Evolutionary conservation across 2,888 invertebrate species (phyloP), one percentile per base, ranked within the genome.

Genomic region (Eupithecia dodoneata): DNA sequence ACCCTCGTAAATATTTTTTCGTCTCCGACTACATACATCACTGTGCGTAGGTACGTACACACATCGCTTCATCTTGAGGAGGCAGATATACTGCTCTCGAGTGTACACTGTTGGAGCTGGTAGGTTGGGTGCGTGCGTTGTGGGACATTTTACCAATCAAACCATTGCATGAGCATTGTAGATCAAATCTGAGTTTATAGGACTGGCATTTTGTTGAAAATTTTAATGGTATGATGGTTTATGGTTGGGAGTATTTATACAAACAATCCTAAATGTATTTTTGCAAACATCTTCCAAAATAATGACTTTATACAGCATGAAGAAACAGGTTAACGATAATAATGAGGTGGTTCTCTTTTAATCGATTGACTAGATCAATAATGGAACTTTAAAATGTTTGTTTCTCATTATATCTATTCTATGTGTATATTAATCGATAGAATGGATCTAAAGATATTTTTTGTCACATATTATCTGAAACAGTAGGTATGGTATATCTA

Each of bases 1-100:
- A 63, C 70, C 70, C 55, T 76, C 78, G 73, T 76, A 76, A 78
- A 74, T 76, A 76, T 76, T 72, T 72, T 75, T 78, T 78, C 74
- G 74, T 78, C 76, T 76, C 72, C 71, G 71, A 76, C 71, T 78
- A 72, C 72, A 72, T 76, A 74, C 72, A 76, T 78, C 78, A 74
- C 74, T 41, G 72, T 65, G 69, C 67, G 47, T 73, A 66, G 7
- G 44, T 44, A 7, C 7, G 3, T 7, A 59, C 42, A 70, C 55
- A 73, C 66, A 78, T 55, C 65, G 55, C 65, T 63, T 63, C 77
- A 73, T 78, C 76, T 71, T 49, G 30, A 52, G 71, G 69, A 55
- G 59, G 41, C 45, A 30, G 72, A 73, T 67, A 66, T 71, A 73
- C 70, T 72, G 66, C 47, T 65, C 42, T 67, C 52, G 0, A 30